Percentiles rank a stretch among this genome's conserved stretches.
These are phyloP conservation scores for Lycodopsis pacificus DNA, from an alignment of 2,797 vertebrate genomes.

Conservation along the genomic window DNA sequence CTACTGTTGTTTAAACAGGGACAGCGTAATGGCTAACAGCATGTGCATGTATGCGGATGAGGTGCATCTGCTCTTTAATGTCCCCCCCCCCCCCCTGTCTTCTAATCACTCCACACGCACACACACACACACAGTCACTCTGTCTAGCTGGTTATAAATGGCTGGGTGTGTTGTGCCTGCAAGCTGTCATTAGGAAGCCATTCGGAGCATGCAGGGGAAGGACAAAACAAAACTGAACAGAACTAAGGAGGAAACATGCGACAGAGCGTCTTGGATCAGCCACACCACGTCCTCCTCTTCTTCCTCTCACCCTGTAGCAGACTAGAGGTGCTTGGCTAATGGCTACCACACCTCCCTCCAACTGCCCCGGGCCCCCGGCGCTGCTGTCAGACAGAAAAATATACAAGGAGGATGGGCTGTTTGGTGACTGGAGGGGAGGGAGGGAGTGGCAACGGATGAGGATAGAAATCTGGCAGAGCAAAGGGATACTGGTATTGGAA, in stretches of 20 bases:
- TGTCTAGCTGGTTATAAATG: conserved; percentile 79
- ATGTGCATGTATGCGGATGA: conserved; percentile 56
- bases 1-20: conserved; percentile 63
- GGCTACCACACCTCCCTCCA: conserved; percentile 82
- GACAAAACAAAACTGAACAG: conserved; percentile 67
- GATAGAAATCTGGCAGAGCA: conserved; percentile 53
- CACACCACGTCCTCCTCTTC: conserved; percentile 48
- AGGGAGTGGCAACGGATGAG: conserved; percentile 54
- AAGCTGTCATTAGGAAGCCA: conserved; percentile 84
- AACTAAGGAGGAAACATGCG: conserved; percentile 71
- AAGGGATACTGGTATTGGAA: conserved; percentile 45
- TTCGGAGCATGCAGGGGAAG: conserved; percentile 77
- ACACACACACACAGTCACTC: conserved; percentile 27
- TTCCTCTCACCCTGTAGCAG: conserved; percentile 72
- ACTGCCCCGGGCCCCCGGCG: conserved; percentile 53
- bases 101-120: conserved; percentile 56
- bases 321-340: conserved; percentile 73
- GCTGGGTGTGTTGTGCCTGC: conserved; percentile 78
- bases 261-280: conserved; percentile 66
- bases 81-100: conserved; percentile 37
- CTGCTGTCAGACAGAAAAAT: conserved; percentile 71
- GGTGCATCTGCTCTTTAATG: conserved; percentile 75
- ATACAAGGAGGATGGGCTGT: conserved; percentile 50
- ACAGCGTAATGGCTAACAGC: conserved; percentile 53
- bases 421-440: conserved; percentile 51